Percentiles rank a stretch among this genome's conserved stretches.
Conservation (phyloP, 2,113 vertebrate genomes). For the Esox niger region DNA sequence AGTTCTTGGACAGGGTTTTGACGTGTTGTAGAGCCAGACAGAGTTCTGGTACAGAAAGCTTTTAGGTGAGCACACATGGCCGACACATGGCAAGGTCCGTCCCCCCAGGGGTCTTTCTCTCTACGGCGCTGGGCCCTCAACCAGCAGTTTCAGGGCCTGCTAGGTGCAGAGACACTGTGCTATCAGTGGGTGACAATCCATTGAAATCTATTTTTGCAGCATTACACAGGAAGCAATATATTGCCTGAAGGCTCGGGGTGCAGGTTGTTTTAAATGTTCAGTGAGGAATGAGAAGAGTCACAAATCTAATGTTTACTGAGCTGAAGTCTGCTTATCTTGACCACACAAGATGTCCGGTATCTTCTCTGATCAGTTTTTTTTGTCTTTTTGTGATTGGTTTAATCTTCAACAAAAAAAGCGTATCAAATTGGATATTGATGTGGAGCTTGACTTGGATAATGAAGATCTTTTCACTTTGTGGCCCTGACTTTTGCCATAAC, state of each 20-base stretch:
- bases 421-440: no score
- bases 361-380: no score
- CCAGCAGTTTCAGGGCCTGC: not conserved
- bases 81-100: not conserved
- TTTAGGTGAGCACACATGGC: slow-evolving; percentile 9
- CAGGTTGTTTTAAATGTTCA: not conserved
- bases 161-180: not conserved
- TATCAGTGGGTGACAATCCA: not conserved
- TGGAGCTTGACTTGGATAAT: no score
- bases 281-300: no score
- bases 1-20: not conserved
- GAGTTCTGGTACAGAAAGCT: not conserved
- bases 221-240: not conserved
- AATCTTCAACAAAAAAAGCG: no score
- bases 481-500: no score
- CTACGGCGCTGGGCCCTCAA: not conserved
- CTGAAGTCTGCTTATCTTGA: no score
- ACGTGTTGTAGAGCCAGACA: not conserved
- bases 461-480: no score
- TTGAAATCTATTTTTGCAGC: not conserved
- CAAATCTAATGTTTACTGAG: no score
- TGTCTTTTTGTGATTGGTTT: no score
- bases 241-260: not conserved
- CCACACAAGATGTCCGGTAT: no score
- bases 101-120: not conserved